Base-by-base conservation (phyloP, 1,140 invertebrate genomes). In the Adoxophyes honmai region DNA sequence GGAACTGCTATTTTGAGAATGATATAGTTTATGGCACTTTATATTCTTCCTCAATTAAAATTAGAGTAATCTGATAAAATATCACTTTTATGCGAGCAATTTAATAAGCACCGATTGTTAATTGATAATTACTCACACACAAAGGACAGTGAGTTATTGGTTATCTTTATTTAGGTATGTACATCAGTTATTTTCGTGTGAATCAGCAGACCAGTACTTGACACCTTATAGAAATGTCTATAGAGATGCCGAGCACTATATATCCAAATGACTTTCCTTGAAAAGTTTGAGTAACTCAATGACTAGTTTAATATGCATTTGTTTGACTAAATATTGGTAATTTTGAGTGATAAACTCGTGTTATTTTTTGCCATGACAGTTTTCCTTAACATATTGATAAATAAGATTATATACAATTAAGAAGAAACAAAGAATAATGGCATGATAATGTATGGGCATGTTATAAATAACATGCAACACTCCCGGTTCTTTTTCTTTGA, bases 331-430 rank as follows among this genome's bases (percentile, higher is more conserved):
- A 55, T 21, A 34, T 66, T 53, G 48, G 38, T 42, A 60, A 60
- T 53, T 58, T 60, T 33, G 18, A 52, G 56, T 56, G 51, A 52
- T 35, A 59, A 42, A 34, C 8, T 56, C 65, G 68, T 67, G 71
- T 62, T 70, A 71, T 69, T 70, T 72, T 68, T 70, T 72, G 60
- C 62, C 66, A 60, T 66, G 52, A 64, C 65, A 82, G 67, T 88
- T 81, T 77, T 88, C 74, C 68, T 89, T 88, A 73, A 84, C 79
- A 61, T 89, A 85, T 68, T 89, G 87, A 76, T 86, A 83, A 60
- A 88, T 66, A 67, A 90, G 74, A 75, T 90, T 90, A 78, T 90
- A 90, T 77, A 87, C 71, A 80, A 89, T 85, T 77, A 90, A 75
- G 59, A 89, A 69, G 64, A 89, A 81, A 81, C 88, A 90, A 63